Base-by-base conservation (phyloP, 2,888 invertebrate species). In the Aleiodes testaceus region DNA sequence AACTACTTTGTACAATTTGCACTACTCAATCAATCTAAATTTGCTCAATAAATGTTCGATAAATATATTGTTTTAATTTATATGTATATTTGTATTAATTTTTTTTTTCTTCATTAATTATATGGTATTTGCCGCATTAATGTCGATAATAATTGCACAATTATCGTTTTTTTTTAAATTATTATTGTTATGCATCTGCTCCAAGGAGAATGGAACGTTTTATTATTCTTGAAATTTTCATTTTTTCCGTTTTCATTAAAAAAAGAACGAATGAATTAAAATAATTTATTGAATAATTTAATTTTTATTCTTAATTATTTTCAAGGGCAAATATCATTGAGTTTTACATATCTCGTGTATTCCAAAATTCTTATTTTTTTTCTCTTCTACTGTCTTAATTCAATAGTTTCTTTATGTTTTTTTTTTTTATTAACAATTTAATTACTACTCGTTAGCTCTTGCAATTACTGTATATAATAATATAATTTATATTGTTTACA, bases 1-100 rank as follows among this genome's bases (percentile, higher is more conserved):
- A 26, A 26, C 26, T 66, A 50, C 81, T 85, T 85, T 85, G 85
- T 86, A 86, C 85, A 86, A 84, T 77, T 59, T 79, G 78, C 81
- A 76, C 84, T 85, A 85, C 79, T 79, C 80, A 78, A 78, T 78
- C 72, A 69, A 45, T 78, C 79, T 80, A 81, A 78, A 77, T 76
- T 82, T 81, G 79, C 82, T 82, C 79, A 82, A 84, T 84, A 84
- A 84, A 85, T 87, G 84, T 84, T 85, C 84, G 84, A 86, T 85
- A 86, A 86, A 86, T 86, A 85, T 84, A 80, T 52, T n/a, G 49
- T 68, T 84, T 84, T 84, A 78, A 80, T 82, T 76, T 80, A 81
- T 79, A 80, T 82, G 77, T 79, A 80, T 81, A 80, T 80, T n/a
- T 59, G 14, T 36, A 42, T 55, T 14, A 30, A 74, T 80, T 77